Evolutionary conservation across 2,113 vertebrate species (phyloP).

Genomic region (Aix galericulata): DNA sequence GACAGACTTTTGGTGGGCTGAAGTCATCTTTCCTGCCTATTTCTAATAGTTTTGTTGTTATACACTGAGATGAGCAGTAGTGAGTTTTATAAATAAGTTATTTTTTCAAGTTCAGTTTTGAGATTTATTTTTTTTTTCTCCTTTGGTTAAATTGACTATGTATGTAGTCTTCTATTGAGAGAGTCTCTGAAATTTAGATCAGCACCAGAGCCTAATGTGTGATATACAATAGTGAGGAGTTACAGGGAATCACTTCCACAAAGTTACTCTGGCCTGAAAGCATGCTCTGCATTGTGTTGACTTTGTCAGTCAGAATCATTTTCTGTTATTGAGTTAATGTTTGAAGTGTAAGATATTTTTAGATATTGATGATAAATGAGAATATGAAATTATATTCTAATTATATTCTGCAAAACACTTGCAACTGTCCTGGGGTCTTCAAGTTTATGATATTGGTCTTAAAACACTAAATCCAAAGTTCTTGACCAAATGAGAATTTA

Average conservation of each 20-base stretch:
- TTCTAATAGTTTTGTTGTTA: neutral
- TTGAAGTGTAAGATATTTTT: neutral
- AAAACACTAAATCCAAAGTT: neutral
- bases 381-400: neutral
- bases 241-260: neutral
- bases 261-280: neutral
- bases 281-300: neutral
- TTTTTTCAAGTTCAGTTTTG: neutral
- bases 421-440: neutral
- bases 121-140: neutral
- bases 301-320: neutral
- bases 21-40: neutral
- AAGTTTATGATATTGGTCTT: neutral
- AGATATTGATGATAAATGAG: neutral
- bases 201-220: neutral
- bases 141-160: neutral
- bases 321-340: neutral
- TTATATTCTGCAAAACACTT: neutral
- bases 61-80: neutral
- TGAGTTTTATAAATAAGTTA: neutral
- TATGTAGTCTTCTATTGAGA: neutral
- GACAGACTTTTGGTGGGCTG: neutral
- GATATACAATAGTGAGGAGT: neutral
- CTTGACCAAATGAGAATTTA: neutral
- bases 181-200: neutral